Evolutionary conservation across 2,888 invertebrate genomes (phyloP), one percentile per base, ranked within the genome.

Genomic region (Adineta ricciae): DNA sequence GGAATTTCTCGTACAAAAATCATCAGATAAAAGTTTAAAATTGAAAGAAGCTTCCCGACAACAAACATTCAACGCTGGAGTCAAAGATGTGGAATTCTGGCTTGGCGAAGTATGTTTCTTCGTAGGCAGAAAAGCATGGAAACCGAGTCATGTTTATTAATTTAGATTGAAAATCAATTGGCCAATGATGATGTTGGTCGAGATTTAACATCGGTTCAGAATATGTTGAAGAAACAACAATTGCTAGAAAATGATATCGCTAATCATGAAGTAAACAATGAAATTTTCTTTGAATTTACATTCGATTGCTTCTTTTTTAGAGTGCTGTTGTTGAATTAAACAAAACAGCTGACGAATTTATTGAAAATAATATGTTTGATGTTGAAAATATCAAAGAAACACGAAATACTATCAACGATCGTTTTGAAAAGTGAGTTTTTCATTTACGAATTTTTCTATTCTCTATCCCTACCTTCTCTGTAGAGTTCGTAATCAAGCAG

Each of bases 51-150:
- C 99, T 84, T 99, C 98, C 92, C 96, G 97, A 90, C 99, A 99
- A 90, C 94, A 98, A 87, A 97, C 97, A 0, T 99, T 98, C 92
- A 98, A 99, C 91, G 99, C 99, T 86, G 98, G 87, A 14, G 97
- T 99, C 87, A 99, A 99, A 91, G 99, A 99, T 92, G 93, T 99
- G 87, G 99, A 99, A 92, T 99, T 99, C 92, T 99, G 99, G 99
- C 93, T 99, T 86, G 98, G 98, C 88, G 98, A 99, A 93, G 97
- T 97, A 84, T 87, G 89, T 84, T 50, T 46, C 11, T 46, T 46
- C 46, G 11, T 46, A 46, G 46, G 11, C 11, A 46, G 5, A 11
- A 46, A 11, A 11, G 46, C 21, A 72, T 85, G 21, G 83, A 83
- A 50, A 41, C 85, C 84, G 72, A 11, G 2, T 19, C 19, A 50